Conservation (phyloP, 1,140 invertebrate species). For the Pseudoatta argentina region DNA sequence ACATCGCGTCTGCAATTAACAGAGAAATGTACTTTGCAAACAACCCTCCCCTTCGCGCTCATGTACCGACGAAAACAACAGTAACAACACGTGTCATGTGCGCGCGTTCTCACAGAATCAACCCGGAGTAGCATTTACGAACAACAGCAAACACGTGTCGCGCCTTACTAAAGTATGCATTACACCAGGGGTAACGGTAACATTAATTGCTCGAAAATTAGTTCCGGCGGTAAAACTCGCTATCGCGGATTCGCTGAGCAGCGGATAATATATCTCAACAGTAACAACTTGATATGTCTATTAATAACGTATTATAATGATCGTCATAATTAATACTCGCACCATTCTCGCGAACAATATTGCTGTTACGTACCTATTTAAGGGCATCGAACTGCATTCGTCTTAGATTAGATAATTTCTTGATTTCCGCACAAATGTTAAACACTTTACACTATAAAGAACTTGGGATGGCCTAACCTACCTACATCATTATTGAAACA, state of each 20-base stretch:
- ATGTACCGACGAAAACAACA: constrained; percentile 51
- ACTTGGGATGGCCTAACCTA: neutral
- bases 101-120: constrained; percentile 71
- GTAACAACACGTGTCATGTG: constrained; percentile 68
- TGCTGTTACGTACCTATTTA: neutral
- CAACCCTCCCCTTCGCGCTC: neutral
- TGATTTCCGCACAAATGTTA: neutral
- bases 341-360: neutral
- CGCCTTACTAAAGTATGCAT: constrained; percentile 69
- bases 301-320: constrained; percentile 31
- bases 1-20: constrained; percentile 64
- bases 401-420: constrained; percentile 14
- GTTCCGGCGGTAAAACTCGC: constrained; percentile 45
- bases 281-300: neutral
- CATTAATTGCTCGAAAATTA: constrained; percentile 72
- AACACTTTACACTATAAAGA: neutral
- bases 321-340: constrained; percentile 8
- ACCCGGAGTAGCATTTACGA: constrained; percentile 67
- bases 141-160: constrained; percentile 74
- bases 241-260: neutral
- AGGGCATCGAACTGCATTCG: neutral
- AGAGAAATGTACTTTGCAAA: constrained; percentile 68
- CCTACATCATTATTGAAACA: neutral
- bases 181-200: constrained; percentile 46
- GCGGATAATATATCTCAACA: neutral